A percentile compares a stretch with the other conserved stretches of the same genome.
Conservation (phyloP, 2,888 invertebrate species). For the Lottia gigantea region DNA sequence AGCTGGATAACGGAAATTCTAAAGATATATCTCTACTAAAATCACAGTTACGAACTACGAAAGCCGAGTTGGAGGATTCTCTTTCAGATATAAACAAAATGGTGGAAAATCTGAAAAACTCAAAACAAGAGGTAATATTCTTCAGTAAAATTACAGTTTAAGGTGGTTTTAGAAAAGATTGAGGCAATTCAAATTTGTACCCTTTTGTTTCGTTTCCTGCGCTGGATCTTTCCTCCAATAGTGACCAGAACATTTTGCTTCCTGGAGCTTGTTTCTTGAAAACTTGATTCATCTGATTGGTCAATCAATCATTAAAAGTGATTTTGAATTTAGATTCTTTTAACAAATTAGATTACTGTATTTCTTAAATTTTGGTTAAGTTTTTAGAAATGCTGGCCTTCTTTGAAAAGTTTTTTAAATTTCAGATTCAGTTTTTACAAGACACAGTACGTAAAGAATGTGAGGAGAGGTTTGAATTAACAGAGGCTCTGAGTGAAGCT, state of each 20-base stretch:
- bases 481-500: conserved; percentile 63
- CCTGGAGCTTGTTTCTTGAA: too few relatives aligned
- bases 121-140: conserved; percentile 22
- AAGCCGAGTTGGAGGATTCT: conserved; percentile 14
- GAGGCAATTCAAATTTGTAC: too few relatives aligned
- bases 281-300: too few relatives aligned
- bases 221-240: too few relatives aligned
- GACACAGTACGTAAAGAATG: conserved; percentile 66
- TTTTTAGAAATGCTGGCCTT: too few relatives aligned
- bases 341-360: too few relatives aligned
- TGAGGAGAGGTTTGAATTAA: conserved; percentile 67
- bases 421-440: conserved; percentile 59
- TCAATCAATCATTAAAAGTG: too few relatives aligned
- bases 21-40: conserved; percentile 15
- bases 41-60: conserved; percentile 12
- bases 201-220: too few relatives aligned
- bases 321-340: too few relatives aligned
- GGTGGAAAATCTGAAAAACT: conserved; percentile 18
- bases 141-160: background rate
- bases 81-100: conserved; percentile 11
- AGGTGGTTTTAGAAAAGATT: too few relatives aligned
- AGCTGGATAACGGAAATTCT: conserved; percentile 17
- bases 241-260: too few relatives aligned
- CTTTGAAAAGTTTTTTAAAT: conserved; percentile 20
- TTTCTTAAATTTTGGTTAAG: too few relatives aligned